These are phyloP conservation scores for Indicator maculatus DNA, from an alignment of 2,113 vertebrate genomes.

Conservation along the genomic window DNA sequence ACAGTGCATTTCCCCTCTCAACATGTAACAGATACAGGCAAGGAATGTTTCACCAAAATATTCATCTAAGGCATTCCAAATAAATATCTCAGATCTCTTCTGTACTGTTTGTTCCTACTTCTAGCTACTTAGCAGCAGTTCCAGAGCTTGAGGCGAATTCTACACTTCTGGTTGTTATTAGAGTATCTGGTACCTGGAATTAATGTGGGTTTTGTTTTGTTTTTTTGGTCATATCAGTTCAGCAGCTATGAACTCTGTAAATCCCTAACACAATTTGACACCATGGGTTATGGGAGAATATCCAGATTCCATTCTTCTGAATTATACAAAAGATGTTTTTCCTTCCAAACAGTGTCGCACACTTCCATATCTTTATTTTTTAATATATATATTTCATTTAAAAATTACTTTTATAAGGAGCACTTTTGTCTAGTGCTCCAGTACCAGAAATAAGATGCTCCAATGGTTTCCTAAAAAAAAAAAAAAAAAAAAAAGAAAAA, in stretches of 20 bases:
- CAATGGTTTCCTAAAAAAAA: background rate
- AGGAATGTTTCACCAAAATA: background rate
- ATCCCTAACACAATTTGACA: background rate
- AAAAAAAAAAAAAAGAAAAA: background rate
- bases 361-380: background rate
- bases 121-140: background rate
- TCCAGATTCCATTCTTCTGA: background rate
- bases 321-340: background rate
- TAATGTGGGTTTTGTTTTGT: background rate
- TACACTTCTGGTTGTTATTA: background rate
- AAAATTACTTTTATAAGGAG: background rate
- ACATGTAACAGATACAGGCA: background rate
- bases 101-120: background rate
- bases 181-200: background rate
- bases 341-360: background rate
- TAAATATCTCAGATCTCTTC: background rate
- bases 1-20: background rate
- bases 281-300: background rate
- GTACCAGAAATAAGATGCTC: background rate
- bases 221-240: background rate
- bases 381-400: background rate
- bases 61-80: background rate
- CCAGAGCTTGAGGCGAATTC: background rate
- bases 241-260: background rate
- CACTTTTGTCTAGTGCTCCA: background rate